Percentiles rank a stretch among this genome's conserved stretches.
Conservation (phyloP, 2,113 vertebrate genomes). For the Lepisosteus oculatus region DNA sequence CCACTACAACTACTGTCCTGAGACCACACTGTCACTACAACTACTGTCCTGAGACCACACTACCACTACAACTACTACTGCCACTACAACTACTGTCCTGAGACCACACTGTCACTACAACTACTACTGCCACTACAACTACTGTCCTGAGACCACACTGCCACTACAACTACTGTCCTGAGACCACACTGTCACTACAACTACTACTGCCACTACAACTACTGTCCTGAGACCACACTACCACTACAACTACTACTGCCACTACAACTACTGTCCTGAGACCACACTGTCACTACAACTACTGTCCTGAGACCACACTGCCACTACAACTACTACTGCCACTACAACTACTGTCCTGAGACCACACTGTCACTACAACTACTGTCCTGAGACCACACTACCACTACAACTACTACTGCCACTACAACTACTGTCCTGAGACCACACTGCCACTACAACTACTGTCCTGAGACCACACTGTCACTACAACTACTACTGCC, state of each 20-base stretch:
- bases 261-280: conserved; percentile 17
- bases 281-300: conserved; percentile 21
- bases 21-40: conserved; percentile 29
- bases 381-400: not conserved
- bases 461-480: not conserved
- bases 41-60: conserved; percentile 2
- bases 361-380: too few relatives aligned
- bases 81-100: not conserved
- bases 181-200: conserved; percentile 29
- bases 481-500: conserved; percentile 25
- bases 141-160: not conserved
- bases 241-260: conserved; percentile 16
- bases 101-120: not conserved
- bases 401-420: conserved; percentile 36
- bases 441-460: not conserved
- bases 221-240: not conserved
- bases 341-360: conserved; percentile 19
- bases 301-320: not conserved
- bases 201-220: conserved; percentile 11
- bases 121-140: conserved; percentile 19
- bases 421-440: too few relatives aligned
- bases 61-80: conserved; percentile 5
- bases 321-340: conserved; percentile 27
- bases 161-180: not conserved
- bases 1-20: too few relatives aligned